A percentile compares a stretch with the other conserved stretches of the same genome.
These are phyloP conservation scores for Enhydra lutris DNA, from an alignment of 2,113 vertebrate genomes.

Conservation along the genomic window DNA sequence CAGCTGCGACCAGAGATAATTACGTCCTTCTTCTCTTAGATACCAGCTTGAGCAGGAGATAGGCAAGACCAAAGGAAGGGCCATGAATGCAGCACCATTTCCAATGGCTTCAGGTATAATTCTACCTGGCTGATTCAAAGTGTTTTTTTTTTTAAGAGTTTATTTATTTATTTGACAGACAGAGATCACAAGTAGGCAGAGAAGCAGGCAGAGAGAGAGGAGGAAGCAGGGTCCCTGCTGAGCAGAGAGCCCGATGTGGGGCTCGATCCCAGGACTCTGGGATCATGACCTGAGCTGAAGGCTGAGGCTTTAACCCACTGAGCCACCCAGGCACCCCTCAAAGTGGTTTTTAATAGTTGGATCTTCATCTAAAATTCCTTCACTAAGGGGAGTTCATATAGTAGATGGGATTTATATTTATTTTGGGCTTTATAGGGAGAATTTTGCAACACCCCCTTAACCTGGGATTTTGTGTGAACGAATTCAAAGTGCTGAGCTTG, in stretches of 20 bases:
- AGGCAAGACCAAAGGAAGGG: not conserved
- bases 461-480: not conserved
- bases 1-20: not conserved
- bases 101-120: not conserved
- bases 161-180: too few relatives aligned
- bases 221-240: too few relatives aligned
- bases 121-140: not conserved
- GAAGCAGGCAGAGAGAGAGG: too few relatives aligned
- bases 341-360: not conserved
- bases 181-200: too few relatives aligned
- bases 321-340: not conserved
- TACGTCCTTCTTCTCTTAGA: not conserved
- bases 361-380: slow-evolving; percentile 3
- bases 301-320: too few relatives aligned
- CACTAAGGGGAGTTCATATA: not conserved
- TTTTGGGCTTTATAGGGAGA: not conserved
- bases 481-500: not conserved
- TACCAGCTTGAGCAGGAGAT: not conserved
- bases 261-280: too few relatives aligned
- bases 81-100: not conserved
- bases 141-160: not conserved
- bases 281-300: too few relatives aligned
- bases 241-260: too few relatives aligned
- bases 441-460: not conserved
- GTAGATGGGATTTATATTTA: not conserved